Percentiles rank a stretch among this genome's conserved stretches.
phyloP scores from a whole-genome alignment of 2,113 vertebrate genomes.

The Psilopsiagon aurifrons region DNA sequence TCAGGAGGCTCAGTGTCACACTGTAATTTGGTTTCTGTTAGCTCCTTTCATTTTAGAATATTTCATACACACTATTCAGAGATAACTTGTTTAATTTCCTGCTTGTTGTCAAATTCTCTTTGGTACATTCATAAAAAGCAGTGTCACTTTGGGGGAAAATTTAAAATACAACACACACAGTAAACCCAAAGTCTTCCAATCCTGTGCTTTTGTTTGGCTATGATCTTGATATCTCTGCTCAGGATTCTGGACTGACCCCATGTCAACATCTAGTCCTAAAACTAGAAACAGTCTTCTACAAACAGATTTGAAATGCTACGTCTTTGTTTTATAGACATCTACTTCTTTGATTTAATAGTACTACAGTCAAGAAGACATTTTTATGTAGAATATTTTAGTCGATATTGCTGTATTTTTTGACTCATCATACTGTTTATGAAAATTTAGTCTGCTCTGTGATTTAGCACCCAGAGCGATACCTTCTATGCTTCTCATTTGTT shows the following conservation, averaged over 20 bases:
- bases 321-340: neutral
- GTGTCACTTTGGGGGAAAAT: neutral
- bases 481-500: neutral
- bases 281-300: neutral
- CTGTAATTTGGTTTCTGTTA: neutral
- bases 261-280: neutral
- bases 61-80: slow-evolving; percentile 12
- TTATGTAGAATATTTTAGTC: neutral
- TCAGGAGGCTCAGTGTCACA: neutral
- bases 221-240: neutral
- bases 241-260: neutral
- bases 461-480: neutral
- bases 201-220: neutral
- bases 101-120: slow-evolving; percentile 8
- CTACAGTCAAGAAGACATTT: neutral
- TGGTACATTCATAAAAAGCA: neutral
- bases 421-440: neutral
- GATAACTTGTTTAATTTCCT: slow-evolving; percentile 61
- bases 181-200: neutral
- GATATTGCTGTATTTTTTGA: neutral
- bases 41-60: slow-evolving; percentile 1
- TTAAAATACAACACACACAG: neutral
- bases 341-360: neutral
- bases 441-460: neutral
- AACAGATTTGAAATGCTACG: neutral